A percentile compares a stretch with the other conserved stretches of the same genome.
Evolutionary conservation across 2,797 vertebrate species (phyloP).

Genomic region (Neoniphon sammara): DNA sequence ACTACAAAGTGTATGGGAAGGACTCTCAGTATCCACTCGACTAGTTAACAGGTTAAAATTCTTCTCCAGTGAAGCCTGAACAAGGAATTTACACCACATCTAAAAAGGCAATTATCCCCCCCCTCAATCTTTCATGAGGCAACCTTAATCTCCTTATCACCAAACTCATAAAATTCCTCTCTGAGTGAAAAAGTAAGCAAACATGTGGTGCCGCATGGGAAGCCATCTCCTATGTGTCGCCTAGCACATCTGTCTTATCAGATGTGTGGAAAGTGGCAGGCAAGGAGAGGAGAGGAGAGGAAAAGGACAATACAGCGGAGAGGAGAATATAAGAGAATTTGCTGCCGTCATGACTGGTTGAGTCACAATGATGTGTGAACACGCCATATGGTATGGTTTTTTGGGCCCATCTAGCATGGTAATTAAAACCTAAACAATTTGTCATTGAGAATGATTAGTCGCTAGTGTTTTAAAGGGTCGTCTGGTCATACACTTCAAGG

Average conservation of each 20-base stretch:
- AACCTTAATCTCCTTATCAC: constrained; percentile 67
- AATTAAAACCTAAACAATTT: constrained; percentile 54
- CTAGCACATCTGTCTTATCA: constrained; percentile 64
- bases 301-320: not conserved
- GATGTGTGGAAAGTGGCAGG: constrained; percentile 58
- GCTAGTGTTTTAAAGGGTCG: constrained; percentile 39
- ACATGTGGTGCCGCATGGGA: constrained; percentile 33
- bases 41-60: constrained; percentile 5
- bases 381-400: constrained; percentile 11
- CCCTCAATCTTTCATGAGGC: constrained; percentile 49
- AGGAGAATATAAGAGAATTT: not conserved
- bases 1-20: constrained; percentile 11
- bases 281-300: not conserved
- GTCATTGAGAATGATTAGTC: constrained; percentile 38
- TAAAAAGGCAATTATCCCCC: constrained; percentile 60
- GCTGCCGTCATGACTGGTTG: not conserved
- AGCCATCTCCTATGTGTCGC: constrained; percentile 33
- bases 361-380: not conserved
- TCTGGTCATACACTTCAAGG: constrained; percentile 37
- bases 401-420: constrained; percentile 29
- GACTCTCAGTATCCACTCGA: constrained; percentile 12
- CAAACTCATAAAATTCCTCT: constrained; percentile 58
- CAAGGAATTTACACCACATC: constrained; percentile 36
- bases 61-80: constrained; percentile 3
- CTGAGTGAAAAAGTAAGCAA: constrained; percentile 29